A percentile compares a stretch with the other conserved stretches of the same genome.
phyloP scores from a whole-genome alignment of 1,140 invertebrate species.

The Bactericera cockerelli region DNA sequence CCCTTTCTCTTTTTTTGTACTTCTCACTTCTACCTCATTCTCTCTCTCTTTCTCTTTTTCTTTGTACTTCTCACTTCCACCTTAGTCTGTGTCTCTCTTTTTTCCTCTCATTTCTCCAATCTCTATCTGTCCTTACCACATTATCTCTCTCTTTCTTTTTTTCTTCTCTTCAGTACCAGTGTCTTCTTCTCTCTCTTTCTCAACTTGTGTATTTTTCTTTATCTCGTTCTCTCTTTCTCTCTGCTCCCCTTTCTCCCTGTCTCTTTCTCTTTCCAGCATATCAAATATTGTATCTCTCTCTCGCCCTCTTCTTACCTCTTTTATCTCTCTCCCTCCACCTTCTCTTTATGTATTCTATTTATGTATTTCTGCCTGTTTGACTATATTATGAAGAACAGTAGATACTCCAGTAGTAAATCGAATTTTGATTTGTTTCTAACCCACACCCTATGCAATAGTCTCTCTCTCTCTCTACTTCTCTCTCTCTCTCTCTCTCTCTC shows the following conservation, averaged over 20 bases:
- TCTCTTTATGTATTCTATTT: too few relatives aligned
- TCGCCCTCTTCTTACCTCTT: too few relatives aligned
- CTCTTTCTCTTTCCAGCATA: neutral
- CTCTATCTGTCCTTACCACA: neutral
- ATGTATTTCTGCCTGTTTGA: too few relatives aligned
- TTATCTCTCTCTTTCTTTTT: neutral
- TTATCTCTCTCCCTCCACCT: too few relatives aligned
- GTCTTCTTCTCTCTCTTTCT: neutral
- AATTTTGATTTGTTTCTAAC: too few relatives aligned
- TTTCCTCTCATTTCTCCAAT: neutral
- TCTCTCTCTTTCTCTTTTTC: neutral
- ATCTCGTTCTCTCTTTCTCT: constrained; percentile 2
- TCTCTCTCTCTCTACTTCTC: too few relatives aligned
- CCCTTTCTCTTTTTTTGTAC: neutral
- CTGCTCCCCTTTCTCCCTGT: neutral
- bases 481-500: too few relatives aligned
- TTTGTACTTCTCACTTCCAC: neutral
- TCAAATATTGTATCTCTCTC: too few relatives aligned
- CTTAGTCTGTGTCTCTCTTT: neutral
- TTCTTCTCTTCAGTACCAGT: neutral
- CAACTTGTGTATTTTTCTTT: neutral
- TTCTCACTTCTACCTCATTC: neutral
- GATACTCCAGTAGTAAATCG: too few relatives aligned
- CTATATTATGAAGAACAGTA: too few relatives aligned
- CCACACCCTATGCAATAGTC: too few relatives aligned